phyloP scores from a whole-genome alignment of 1,140 invertebrate species.

The Doryteuthis pealeii region DNA sequence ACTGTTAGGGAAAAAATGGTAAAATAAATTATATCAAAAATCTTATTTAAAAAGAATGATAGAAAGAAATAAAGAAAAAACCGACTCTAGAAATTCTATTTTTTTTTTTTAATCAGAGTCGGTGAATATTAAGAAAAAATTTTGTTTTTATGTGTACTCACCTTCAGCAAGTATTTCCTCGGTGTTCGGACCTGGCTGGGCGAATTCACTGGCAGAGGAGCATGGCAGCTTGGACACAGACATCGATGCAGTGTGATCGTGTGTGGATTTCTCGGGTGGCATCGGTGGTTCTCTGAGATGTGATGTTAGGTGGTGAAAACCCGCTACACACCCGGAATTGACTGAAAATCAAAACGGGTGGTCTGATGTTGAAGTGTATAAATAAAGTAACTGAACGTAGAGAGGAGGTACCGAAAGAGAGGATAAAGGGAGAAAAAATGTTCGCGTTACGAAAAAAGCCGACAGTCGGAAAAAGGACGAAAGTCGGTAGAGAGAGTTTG shows the following conservation, averaged over 20 bases:
- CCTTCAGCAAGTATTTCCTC: conserved; percentile 3
- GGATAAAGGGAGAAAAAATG: not conserved
- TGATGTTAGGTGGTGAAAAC: conserved; percentile 1
- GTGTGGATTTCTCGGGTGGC: not conserved
- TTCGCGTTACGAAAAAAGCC: not conserved
- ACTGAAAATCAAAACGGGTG: conserved; percentile 6
- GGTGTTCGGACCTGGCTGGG: not conserved
- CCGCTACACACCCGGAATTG: conserved; percentile 6
- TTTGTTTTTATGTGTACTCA: no score
- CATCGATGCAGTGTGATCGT: conserved; percentile 1
- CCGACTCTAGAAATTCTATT: no score
- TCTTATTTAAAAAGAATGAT: no score
- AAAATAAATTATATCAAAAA: no score
- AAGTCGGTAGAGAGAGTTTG: not conserved
- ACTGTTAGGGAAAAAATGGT: no score
- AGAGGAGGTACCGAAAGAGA: not conserved
- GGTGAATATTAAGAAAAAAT: no score
- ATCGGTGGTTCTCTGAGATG: conserved; percentile 4
- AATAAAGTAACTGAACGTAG: not conserved
- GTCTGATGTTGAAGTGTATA: conserved; percentile 1
- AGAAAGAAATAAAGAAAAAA: no score
- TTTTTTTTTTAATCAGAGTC: no score
- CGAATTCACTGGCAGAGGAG: not conserved
- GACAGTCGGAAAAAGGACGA: not conserved
- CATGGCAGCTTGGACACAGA: not conserved